Conservation (phyloP, 2,888 invertebrate genomes). For the Diaprepes abbreviatus region DNA sequence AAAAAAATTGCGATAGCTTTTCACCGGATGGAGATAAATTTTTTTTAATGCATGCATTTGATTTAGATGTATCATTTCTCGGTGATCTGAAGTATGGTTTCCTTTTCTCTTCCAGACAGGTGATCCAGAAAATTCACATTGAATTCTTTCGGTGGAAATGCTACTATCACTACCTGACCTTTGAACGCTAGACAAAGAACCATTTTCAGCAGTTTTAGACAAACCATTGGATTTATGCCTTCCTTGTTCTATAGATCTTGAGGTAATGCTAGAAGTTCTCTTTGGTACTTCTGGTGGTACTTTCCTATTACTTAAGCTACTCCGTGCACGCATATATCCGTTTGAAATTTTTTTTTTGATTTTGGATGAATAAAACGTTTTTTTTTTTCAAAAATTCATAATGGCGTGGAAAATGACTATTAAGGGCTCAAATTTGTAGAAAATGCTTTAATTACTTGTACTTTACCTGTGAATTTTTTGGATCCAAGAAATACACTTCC, state of each 20-base stretch:
- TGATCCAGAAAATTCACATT: conserved; percentile 71
- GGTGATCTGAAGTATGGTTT: conserved; percentile 63
- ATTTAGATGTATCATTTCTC: too few species aligned
- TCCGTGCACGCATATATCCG: conserved; percentile 63
- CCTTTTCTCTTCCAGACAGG: conserved; percentile 79
- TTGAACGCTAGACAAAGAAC: conserved; percentile 89
- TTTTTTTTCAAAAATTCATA: too few species aligned
- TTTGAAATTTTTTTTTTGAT: too few species aligned
- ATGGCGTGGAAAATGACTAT: too few species aligned
- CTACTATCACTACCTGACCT: conserved; percentile 86
- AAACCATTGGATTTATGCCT: conserved; percentile 73
- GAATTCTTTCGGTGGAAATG: conserved; percentile 76
- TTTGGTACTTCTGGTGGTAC: conserved; percentile 92
- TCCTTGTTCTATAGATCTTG: conserved; percentile 71
- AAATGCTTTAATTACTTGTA: too few species aligned
- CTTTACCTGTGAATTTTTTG: too few species aligned
- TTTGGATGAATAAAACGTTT: too few species aligned
- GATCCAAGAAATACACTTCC: too few species aligned
- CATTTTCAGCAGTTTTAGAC: conserved; percentile 77
- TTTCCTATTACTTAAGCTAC: conserved; percentile 70
- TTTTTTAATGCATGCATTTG: too few species aligned
- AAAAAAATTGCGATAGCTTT: too few species aligned
- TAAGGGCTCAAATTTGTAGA: too few species aligned
- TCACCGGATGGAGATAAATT: too few species aligned
- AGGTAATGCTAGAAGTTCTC: conserved; percentile 80